These are phyloP conservation scores for Adelosebastes latens DNA, from an alignment of 2,797 vertebrate genomes.

Conservation along the genomic window DNA sequence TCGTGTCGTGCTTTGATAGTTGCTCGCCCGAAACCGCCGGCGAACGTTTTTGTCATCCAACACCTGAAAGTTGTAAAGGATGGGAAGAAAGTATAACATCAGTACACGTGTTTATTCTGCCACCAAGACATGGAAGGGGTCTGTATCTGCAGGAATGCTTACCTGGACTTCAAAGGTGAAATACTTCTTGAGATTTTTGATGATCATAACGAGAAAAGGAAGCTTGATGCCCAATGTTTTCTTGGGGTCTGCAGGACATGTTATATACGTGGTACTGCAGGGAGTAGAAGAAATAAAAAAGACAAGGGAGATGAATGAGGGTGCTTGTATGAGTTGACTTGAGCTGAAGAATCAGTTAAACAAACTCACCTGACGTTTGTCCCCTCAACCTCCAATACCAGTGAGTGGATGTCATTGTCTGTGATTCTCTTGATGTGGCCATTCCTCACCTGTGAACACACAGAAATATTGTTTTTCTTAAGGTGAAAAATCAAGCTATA, in stretches of 20 bases:
- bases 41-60: conserved; percentile 96
- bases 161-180: conserved; percentile 99
- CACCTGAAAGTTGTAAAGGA: conserved; percentile 81
- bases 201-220: conserved; percentile 97
- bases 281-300: not conserved
- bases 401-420: conserved; percentile 96
- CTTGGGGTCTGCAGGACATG: conserved; percentile 96
- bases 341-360: not conserved
- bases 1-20: conserved; percentile 95
- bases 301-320: not conserved
- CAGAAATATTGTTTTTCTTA: not conserved
- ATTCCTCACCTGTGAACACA: conserved; percentile 88
- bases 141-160: not conserved
- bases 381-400: conserved; percentile 95
- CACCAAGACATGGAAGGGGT: not conserved
- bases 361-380: conserved; percentile 92
- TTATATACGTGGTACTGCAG: conserved; percentile 95
- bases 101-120: not conserved
- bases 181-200: conserved; percentile 98
- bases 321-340: not conserved
- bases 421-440: conserved; percentile 96
- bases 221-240: conserved; percentile 96
- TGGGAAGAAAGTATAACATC: not conserved
- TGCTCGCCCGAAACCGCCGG: conserved; percentile 93
- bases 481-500: not conserved